Conservation (phyloP, 2,888 invertebrate species). For the Steromphala cineraria region DNA sequence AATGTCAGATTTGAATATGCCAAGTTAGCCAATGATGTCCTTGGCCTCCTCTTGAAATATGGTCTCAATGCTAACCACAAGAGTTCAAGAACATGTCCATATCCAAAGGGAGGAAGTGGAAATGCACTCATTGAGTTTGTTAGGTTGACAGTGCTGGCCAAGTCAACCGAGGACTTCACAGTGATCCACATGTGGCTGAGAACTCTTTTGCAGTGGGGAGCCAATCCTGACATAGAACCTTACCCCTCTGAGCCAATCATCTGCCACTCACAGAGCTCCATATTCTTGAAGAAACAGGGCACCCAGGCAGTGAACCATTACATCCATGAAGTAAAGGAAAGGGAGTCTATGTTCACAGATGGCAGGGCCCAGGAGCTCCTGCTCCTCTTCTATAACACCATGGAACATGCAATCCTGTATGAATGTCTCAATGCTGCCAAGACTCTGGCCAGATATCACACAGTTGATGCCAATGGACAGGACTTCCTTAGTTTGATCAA, state of each 20-base stretch:
- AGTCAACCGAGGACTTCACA: conserved; percentile 82
- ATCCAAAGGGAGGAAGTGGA: conserved; percentile 64
- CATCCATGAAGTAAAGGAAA: conserved; percentile 82
- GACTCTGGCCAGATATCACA: conserved; percentile 78
- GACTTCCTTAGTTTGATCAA: conserved; percentile 77
- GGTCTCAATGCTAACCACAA: conserved; percentile 82
- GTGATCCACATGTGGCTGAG: conserved; percentile 84
- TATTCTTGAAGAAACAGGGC: conserved; percentile 77
- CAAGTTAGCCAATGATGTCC: conserved; percentile 83
- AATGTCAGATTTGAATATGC: conserved; percentile 48
- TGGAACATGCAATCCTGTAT: conserved; percentile 83
- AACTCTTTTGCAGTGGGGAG: conserved; percentile 85
- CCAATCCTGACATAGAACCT: conserved; percentile 83
- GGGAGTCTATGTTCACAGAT: conserved; percentile 78
- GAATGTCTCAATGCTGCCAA: conserved; percentile 82
- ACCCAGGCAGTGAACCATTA: conserved; percentile 79
- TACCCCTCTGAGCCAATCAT: conserved; percentile 77
- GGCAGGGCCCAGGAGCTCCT: conserved; percentile 82
- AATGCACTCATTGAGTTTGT: conserved; percentile 82
- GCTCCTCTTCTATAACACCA: conserved; percentile 77
- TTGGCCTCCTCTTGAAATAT: conserved; percentile 81
- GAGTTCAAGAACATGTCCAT: conserved; percentile 77
- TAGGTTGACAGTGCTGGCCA: conserved; percentile 82
- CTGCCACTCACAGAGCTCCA: conserved; percentile 78
- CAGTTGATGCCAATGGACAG: conserved; percentile 76